phyloP scores from a whole-genome alignment of 1,140 invertebrate genomes.

The Bradynema listronoti region DNA sequence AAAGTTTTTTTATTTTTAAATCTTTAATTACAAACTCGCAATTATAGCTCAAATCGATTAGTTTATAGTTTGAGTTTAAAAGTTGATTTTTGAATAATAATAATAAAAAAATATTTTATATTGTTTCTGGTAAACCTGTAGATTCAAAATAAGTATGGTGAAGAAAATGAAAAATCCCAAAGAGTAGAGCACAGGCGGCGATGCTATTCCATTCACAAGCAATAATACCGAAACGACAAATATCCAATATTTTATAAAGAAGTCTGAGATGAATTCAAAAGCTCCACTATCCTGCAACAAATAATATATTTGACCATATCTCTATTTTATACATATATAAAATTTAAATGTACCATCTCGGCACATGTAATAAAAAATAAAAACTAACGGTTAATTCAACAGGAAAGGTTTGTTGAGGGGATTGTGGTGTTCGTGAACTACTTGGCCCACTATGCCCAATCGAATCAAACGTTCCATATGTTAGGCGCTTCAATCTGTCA shows the following conservation, averaged over 20 bases:
- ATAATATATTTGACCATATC: not conserved
- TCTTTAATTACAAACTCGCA: too few species aligned
- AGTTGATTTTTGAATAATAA: slow-evolving; percentile 8
- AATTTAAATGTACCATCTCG: not conserved
- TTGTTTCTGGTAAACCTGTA: slow-evolving; percentile 37
- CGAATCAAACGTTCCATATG: slow-evolving; percentile 49
- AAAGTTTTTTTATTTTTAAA: too few species aligned
- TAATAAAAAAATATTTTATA: not conserved
- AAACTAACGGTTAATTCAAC: not conserved
- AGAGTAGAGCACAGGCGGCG: slow-evolving; percentile 34
- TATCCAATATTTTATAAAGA: slow-evolving; percentile 44
- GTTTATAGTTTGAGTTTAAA: too few species aligned
- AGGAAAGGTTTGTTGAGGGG: not conserved
- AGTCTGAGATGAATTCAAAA: slow-evolving; percentile 26
- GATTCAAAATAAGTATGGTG: slow-evolving; percentile 32
- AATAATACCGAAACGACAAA: slow-evolving; percentile 49
- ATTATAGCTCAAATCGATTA: too few species aligned
- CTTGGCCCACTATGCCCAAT: too few species aligned
- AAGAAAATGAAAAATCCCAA: slow-evolving; percentile 52
- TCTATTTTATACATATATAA: slow-evolving; percentile 3
- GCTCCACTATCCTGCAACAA: slow-evolving; percentile 24
- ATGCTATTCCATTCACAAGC: slow-evolving; percentile 37
- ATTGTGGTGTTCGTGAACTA: slow-evolving; percentile 15
- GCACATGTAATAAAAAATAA: not conserved
- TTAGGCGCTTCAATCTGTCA: slow-evolving; percentile 37